Evolutionary conservation across 2,113 vertebrate species (phyloP).

Genomic region (Lamprotornis superbus): DNA sequence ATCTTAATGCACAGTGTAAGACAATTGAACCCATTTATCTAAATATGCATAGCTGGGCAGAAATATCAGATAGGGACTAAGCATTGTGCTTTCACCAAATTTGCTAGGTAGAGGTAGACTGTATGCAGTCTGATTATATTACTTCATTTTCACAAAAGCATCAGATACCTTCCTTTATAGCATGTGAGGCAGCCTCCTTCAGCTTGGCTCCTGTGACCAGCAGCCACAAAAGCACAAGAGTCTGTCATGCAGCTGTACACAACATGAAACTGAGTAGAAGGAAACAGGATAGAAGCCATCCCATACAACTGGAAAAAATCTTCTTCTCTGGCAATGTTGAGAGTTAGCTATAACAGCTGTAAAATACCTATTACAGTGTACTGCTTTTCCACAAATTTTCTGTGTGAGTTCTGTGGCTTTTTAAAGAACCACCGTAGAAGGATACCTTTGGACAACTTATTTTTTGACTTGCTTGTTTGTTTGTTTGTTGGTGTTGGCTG

Average conservation of each 20-base stretch:
- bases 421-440: background rate
- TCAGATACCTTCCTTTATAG: background rate
- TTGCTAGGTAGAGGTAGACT: background rate
- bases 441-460: background rate
- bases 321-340: background rate
- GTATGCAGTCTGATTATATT: background rate
- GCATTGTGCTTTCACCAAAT: background rate
- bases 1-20: background rate
- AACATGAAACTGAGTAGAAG: background rate
- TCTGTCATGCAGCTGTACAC: rapidly evolving
- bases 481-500: background rate
- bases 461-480: too few relatives aligned
- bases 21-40: background rate
- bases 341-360: background rate
- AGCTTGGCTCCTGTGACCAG: background rate
- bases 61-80: background rate
- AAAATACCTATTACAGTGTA: background rate
- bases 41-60: background rate
- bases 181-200: background rate
- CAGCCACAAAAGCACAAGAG: rapidly evolving
- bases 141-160: background rate
- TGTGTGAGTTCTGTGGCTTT: background rate
- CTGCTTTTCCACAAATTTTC: background rate
- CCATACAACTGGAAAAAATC: background rate
- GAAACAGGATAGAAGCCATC: background rate